phyloP scores from a whole-genome alignment of 2,888 invertebrate genomes.

The Drosophila subquinaria region DNA sequence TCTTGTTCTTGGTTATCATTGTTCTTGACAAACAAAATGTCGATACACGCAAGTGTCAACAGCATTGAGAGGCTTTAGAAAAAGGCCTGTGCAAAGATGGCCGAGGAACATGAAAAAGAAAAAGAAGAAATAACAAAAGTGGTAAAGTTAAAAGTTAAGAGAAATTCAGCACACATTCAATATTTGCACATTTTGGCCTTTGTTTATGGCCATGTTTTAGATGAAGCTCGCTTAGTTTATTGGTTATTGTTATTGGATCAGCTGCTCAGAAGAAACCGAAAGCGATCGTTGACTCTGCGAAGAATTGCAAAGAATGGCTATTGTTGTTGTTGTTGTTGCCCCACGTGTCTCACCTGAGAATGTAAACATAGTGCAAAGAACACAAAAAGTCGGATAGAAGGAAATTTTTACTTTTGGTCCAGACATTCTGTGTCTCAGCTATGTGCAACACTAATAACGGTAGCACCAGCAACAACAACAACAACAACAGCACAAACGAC shows the following conservation, averaged over 20 bases:
- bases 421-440: conserved; percentile 35
- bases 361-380: background rate
- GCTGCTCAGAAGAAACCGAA: conserved; percentile 32
- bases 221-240: conserved; percentile 27
- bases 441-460: conserved; percentile 53
- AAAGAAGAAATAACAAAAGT: background rate
- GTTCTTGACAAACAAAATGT: conserved; percentile 37
- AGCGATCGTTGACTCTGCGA: conserved; percentile 7
- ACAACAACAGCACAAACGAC: conserved; percentile 15
- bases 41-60: conserved; percentile 51
- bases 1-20: background rate
- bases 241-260: conserved; percentile 56
- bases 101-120: conserved; percentile 3
- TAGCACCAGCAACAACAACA: conserved; percentile 29
- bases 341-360: conserved; percentile 25
- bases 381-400: conserved; percentile 4
- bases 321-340: background rate
- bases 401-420: conserved; percentile 10
- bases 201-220: conserved; percentile 50
- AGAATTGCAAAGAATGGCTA: background rate
- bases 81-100: conserved; percentile 43
- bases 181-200: conserved; percentile 49
- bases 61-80: conserved; percentile 7
- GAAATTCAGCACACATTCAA: conserved; percentile 40
- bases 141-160: conserved; percentile 7